Base-by-base conservation (phyloP, 1,140 invertebrate genomes). In the Diabrotica virgifera region DNA sequence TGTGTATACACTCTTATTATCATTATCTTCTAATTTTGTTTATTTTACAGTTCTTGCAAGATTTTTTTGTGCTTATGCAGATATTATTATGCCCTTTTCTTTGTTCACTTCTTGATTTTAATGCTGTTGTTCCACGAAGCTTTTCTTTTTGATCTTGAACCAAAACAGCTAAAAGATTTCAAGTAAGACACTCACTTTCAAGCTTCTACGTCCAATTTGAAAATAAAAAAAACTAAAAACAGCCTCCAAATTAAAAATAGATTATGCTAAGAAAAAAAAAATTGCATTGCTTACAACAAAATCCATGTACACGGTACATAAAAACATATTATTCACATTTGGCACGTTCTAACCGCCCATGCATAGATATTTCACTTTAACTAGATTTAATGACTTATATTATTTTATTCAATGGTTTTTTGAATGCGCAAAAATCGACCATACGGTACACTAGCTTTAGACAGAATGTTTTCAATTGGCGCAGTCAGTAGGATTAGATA, bases 221-320 rank as follows among this genome's bases (percentile, higher is more conserved):
- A 54, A 14, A 54, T 14, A 13, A 14, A 54, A 54, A 54, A 14
- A 54, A 46, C 8, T 10, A n/a, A 46, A 54, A 14, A 14, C 35
- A 54, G 12, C 24, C 56, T 12, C 56, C 56, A 24, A 58, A 58
- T 24, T 36, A 58, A 37, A 5, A 36, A 58, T 58, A n/a, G 35
- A 5, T 36, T 51, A 2, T 24, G 13, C 35, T 51, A 52, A 62
- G 55, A 40, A 57, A 35, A 52, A 52, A 24, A 24, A 58, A 6
- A 13, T 63, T 63, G 54, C 53, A 51, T n/a, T 57, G 50, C 62
- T 40, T 55, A 55, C 12, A 57, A 37, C 10, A 40, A 40, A 57
- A 52, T 12, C 51, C 51, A 70, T 72, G 70, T 72, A 72, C 70
- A 72, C 62, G 68, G 70, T 72, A 72, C 70, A 72, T 60, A 72